phyloP scores from a whole-genome alignment of 2,113 vertebrate species.

The Crotalus helleri region DNA sequence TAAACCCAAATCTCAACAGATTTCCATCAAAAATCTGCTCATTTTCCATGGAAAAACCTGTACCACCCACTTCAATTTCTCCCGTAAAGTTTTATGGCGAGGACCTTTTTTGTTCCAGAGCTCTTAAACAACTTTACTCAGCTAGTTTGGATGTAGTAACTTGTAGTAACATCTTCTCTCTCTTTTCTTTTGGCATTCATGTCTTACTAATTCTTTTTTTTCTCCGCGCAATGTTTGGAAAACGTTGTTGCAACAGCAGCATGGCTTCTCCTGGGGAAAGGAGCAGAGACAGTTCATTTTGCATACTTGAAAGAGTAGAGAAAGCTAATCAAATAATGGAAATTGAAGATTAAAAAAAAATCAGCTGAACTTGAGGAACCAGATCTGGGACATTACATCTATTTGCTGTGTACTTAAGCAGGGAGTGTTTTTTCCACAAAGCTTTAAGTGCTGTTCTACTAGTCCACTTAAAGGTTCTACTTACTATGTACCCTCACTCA shows the following conservation, averaged over 20 bases:
- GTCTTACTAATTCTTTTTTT: background rate
- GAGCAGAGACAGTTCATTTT: background rate
- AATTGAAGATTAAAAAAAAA: background rate
- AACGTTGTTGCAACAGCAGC: background rate
- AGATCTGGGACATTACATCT: background rate
- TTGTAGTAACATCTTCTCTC: background rate
- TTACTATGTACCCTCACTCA: background rate
- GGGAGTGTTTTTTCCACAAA: background rate
- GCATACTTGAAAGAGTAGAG: background rate
- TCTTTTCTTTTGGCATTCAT: constrained; percentile 3
- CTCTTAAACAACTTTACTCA: background rate
- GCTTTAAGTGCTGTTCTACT: background rate
- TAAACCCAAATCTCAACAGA: background rate
- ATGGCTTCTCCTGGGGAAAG: background rate
- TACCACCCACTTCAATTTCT: background rate
- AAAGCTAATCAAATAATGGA: background rate
- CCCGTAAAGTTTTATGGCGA: background rate
- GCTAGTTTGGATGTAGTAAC: background rate
- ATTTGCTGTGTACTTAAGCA: background rate
- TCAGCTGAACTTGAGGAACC: background rate
- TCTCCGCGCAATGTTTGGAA: background rate
- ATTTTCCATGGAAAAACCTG: background rate
- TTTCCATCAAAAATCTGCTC: background rate
- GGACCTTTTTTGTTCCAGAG: background rate
- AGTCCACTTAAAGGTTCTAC: background rate